Percentiles rank a stretch among this genome's conserved stretches.
Conservation (phyloP, 2,888 invertebrate species). For the Folsomia candida region DNA sequence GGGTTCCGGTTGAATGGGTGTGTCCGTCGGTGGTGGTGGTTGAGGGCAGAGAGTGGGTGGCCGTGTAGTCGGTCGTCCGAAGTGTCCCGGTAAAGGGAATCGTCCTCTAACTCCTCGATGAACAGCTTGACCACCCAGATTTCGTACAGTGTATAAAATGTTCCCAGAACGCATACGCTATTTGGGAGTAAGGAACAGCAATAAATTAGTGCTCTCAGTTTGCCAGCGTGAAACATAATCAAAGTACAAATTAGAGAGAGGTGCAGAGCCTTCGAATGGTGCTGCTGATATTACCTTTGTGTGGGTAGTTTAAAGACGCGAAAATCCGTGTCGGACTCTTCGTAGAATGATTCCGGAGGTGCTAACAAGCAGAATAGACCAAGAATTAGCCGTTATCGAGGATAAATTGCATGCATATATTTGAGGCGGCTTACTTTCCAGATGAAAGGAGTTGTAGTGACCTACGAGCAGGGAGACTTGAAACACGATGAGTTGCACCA, state of each 20-base stretch:
- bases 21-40: neutral
- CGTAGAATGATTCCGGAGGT: constrained; percentile 38
- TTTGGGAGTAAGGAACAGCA: no score
- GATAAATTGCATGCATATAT: no score
- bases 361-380: no score
- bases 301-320: constrained; percentile 40
- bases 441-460: constrained; percentile 31
- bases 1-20: constrained; percentile 2
- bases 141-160: constrained; percentile 45
- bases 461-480: constrained; percentile 43
- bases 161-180: constrained; percentile 40
- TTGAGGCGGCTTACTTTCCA: no score
- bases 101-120: constrained; percentile 15
- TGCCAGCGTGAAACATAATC: no score
- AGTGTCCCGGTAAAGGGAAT: constrained; percentile 13
- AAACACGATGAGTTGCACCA: constrained; percentile 42
- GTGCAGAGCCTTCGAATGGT: no score
- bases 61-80: constrained; percentile 10
- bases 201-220: no score
- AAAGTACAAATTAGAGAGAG: no score
- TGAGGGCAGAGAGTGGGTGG: neutral
- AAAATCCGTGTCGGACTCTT: constrained; percentile 38
- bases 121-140: constrained; percentile 42
- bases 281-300: no score
- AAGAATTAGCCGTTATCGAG: no score